A percentile compares a stretch with the other conserved stretches of the same genome.
These are phyloP conservation scores for Pipra filicauda DNA, from an alignment of 2,113 vertebrate genomes.

Conservation along the genomic window DNA sequence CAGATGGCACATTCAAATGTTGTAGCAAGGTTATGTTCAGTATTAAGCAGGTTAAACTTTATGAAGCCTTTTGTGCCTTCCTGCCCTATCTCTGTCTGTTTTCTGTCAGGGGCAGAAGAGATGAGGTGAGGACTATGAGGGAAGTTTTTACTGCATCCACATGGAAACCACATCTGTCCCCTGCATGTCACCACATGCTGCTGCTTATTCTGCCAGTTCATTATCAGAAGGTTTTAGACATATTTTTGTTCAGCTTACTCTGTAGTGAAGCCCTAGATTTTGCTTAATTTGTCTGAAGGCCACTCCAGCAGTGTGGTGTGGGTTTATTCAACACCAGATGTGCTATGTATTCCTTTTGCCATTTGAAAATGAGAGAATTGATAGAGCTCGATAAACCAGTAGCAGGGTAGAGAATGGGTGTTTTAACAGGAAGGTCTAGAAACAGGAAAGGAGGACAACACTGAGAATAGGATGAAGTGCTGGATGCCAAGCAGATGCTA, in stretches of 20 bases:
- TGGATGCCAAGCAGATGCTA: not conserved
- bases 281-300: not conserved
- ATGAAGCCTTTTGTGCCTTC: not conserved
- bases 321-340: not conserved
- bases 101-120: not conserved
- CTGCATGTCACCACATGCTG: rapidly evolving
- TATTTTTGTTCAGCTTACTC: not conserved
- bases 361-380: not conserved
- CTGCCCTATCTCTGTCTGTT: not conserved
- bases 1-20: not conserved
- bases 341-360: not conserved
- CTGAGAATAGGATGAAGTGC: not conserved
- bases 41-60: not conserved
- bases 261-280: not conserved
- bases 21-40: not conserved
- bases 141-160: not conserved
- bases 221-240: not conserved
- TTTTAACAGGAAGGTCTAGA: not conserved
- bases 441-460: not conserved
- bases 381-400: not conserved
- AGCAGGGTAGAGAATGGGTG: not conserved
- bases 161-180: not conserved
- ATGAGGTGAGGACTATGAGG: not conserved
- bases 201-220: rapidly evolving
- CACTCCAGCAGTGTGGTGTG: rapidly evolving